These are phyloP conservation scores for Tragelaphus buxtoni DNA, from an alignment of 2,113 vertebrate species.

Conservation along the genomic window DNA sequence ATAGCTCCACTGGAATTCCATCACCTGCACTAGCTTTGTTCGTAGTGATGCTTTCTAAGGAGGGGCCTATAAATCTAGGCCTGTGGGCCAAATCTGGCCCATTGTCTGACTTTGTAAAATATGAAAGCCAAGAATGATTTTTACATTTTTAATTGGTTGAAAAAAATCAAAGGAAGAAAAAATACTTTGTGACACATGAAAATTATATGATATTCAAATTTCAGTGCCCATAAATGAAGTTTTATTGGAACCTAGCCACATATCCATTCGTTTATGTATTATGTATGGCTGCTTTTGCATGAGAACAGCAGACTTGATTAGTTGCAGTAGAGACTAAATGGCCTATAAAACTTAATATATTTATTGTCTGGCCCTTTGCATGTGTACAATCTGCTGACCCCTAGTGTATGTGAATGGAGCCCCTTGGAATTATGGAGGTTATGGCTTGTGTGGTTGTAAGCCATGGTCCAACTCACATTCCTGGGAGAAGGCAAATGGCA, in stretches of 20 bases:
- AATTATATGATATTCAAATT: neutral
- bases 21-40: too few species aligned
- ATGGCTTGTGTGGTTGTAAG: neutral
- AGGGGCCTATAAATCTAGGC: neutral
- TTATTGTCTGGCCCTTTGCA: neutral
- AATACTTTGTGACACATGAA: neutral
- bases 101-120: neutral
- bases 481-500: too few species aligned
- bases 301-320: neutral
- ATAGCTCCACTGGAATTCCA: too few species aligned
- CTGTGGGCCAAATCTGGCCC: neutral
- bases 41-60: too few species aligned
- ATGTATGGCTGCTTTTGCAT: neutral
- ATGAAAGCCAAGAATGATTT: neutral
- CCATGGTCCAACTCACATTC: neutral
- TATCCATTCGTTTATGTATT: neutral
- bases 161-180: neutral
- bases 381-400: neutral
- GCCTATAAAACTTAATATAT: neutral
- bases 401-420: neutral
- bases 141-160: conserved; percentile 4
- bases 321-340: neutral
- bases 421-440: neutral
- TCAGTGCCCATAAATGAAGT: neutral
- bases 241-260: neutral